A percentile compares a stretch with the other conserved stretches of the same genome.
Evolutionary conservation across 2,888 invertebrate genomes (phyloP).

Genomic region (Cephus nigrinus): DNA sequence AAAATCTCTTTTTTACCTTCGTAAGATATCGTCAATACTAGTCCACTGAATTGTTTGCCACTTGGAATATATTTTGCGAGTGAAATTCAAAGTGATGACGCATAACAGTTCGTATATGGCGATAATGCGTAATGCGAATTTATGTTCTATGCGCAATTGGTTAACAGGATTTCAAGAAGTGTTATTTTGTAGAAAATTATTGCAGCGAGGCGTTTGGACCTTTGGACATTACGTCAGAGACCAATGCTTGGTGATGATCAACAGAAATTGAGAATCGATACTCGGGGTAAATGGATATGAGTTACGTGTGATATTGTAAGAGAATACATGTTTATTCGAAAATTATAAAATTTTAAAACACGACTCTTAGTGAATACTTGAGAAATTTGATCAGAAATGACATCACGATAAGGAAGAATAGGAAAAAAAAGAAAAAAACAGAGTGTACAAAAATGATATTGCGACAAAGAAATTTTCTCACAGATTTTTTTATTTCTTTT

Average conservation of each 20-base stretch:
- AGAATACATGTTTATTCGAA: no score
- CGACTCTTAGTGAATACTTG: background rate
- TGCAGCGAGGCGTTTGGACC: background rate
- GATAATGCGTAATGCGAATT: background rate
- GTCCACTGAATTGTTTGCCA: background rate
- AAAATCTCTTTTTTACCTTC: background rate
- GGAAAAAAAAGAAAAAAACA: no score
- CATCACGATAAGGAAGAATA: background rate
- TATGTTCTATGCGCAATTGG: background rate
- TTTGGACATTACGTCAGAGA: background rate
- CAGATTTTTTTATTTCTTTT: background rate
- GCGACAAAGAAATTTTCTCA: background rate
- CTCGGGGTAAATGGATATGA: background rate
- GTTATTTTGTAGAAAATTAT: background rate
- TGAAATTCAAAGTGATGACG: background rate
- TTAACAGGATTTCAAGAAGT: background rate
- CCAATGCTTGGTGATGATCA: background rate
- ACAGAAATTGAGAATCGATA: background rate
- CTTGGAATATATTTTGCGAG: background rate
- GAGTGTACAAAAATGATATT: background rate
- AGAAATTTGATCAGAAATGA: background rate
- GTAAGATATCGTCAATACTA: background rate
- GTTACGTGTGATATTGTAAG: background rate
- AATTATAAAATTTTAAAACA: background rate
- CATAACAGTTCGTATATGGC: background rate